Base-by-base conservation (phyloP, 2,797 vertebrate genomes). In the Sandelia bainsii region DNA sequence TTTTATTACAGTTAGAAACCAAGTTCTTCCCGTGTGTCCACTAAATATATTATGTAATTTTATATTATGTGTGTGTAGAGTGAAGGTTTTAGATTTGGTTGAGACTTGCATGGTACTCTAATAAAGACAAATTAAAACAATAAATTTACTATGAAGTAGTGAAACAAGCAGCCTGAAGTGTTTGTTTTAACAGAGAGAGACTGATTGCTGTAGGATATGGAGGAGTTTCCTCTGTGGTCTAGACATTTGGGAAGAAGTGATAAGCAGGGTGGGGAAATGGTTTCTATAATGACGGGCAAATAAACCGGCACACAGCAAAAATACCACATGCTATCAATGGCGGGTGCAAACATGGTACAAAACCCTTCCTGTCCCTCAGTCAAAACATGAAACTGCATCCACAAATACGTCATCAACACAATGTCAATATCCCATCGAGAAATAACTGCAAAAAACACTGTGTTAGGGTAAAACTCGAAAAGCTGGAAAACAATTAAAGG, bases 251-350 rank as follows among this genome's bases (percentile, higher is more conserved):
- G 60, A 82, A 82, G 87, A 72, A 72, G 58, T 69, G 85, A 91
- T 86, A 88, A 84, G 74, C 45, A 85, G 78, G 65, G 64, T 6
- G 62, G 72, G 90, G 85, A 87, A 90, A 87, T 77, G 76, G 25
- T 67, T 48, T 60, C 25, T 76, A 57, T 82, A 70, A 76, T 79
- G 76, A 76, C n/a, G 7, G 54, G 17, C 48, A 57, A 76, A 84
- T 77, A 83, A 75, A 79, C 39, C 3, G 11, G 25, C 16, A 62
- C 17, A 3, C 34, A 29, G 27, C 25, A 53, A 62, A 83, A 71
- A 70, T 22, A 72, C 22, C 50, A 51, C 50, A 53, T 60, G 44
- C 66, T 59, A 61, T 80, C 77, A 75, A 60, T 34, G 20, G 77
- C 16, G 14, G 27, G 59, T 22, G 58, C 29, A 76, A 50, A 53